Evolutionary conservation across 2,797 vertebrate genomes (phyloP).

Genomic region (Chelidonichthys spinosus): DNA sequence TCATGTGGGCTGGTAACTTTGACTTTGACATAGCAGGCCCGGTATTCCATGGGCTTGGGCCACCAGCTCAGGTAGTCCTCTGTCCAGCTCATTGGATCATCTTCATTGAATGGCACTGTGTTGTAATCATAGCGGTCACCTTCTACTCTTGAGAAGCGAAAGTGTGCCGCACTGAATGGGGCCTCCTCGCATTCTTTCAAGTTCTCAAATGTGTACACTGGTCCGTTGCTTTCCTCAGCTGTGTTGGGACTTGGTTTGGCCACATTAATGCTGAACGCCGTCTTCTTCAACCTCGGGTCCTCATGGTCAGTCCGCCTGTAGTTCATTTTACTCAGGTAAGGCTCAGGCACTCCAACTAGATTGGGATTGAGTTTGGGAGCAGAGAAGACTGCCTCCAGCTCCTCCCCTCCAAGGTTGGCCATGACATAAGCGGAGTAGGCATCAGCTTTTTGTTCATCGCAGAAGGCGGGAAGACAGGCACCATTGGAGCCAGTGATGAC

Average conservation of each 20-base stretch:
- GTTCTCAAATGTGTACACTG: slow-evolving; percentile 93
- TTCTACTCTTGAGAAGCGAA: slow-evolving; percentile 96
- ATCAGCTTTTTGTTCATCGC: slow-evolving; percentile 90
- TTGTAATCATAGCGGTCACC: slow-evolving; percentile 96
- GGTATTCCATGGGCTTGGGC: slow-evolving; percentile 97
- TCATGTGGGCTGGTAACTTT: slow-evolving; percentile 91
- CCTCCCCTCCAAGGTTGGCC: slow-evolving; percentile 95
- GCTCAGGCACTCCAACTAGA: slow-evolving; percentile 92
- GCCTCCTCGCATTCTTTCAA: slow-evolving; percentile 94
- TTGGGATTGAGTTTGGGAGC: slow-evolving; percentile 93
- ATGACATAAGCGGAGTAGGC: slow-evolving; percentile 94
- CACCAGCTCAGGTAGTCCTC: slow-evolving; percentile 98
- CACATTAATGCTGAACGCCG: slow-evolving; percentile 93
- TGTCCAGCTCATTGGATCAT: slow-evolving; percentile 98
- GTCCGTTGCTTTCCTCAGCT: slow-evolving; percentile 93
- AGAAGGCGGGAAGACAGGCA: slow-evolving; percentile 96
- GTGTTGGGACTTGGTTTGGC: slow-evolving; percentile 92
- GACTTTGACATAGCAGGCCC: slow-evolving; percentile 96
- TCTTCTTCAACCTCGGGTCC: slow-evolving; percentile 91
- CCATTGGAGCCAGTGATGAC: slow-evolving; percentile 93
- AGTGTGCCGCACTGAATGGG: slow-evolving; percentile 90
- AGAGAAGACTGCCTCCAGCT: slow-evolving; percentile 93
- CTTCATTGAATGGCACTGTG: slow-evolving; percentile 95
- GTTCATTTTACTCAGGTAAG: slow-evolving; percentile 92
- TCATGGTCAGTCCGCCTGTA: slow-evolving; percentile 94